These are phyloP conservation scores for Notarius lentiginosus DNA, from an alignment of 2,113 vertebrate species.

Conservation along the genomic window DNA sequence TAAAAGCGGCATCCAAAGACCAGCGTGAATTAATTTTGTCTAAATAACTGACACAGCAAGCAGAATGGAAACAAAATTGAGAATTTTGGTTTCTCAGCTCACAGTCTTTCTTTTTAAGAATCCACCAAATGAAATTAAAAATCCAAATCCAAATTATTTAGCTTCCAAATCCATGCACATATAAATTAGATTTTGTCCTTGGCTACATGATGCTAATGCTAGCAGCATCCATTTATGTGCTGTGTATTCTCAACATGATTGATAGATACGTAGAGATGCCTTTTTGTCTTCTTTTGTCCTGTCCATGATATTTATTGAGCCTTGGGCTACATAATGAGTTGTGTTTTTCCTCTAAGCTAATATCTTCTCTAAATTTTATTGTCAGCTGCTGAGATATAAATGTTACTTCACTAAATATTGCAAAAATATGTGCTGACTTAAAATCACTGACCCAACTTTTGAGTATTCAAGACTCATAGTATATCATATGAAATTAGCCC, in stretches of 20 bases:
- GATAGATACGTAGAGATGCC: not conserved
- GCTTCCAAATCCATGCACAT: not conserved
- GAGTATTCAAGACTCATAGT: not conserved
- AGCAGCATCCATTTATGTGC: not conserved
- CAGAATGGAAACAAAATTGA: not conserved
- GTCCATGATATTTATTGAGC: not conserved
- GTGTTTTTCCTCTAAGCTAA: not conserved
- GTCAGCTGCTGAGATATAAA: not conserved
- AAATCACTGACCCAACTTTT: not conserved
- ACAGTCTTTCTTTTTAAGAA: not conserved
- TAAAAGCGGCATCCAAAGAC: not conserved
- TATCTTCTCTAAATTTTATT: not conserved
- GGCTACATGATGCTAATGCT: not conserved
- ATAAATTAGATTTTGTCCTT: not conserved
- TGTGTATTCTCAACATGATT: not conserved
- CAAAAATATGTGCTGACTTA: not conserved
- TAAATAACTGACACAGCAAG: not conserved
- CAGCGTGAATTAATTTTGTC: not conserved
- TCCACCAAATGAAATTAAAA: not conserved
- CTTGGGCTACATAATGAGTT: not conserved
- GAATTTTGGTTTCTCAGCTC: not conserved
- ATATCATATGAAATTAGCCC: not conserved
- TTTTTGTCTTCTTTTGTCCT: not conserved
- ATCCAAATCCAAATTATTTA: not conserved
- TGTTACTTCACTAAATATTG: not conserved